These are phyloP conservation scores for Agriopis leucophaearia DNA, from an alignment of 2,888 invertebrate genomes.

Conservation along the genomic window DNA sequence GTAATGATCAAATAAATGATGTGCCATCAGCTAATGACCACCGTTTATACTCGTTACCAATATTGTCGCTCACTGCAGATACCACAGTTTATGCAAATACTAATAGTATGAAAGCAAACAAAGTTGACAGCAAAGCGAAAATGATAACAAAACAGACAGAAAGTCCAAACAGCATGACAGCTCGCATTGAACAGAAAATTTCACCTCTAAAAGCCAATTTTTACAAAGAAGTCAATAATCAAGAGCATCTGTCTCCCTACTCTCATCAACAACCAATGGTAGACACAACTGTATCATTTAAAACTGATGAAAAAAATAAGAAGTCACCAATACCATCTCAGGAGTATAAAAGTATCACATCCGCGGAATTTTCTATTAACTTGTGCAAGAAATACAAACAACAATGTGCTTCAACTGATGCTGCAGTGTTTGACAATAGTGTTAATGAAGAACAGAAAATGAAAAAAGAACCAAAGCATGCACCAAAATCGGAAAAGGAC, in stretches of 20 bases:
- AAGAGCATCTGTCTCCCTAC: slow-evolving; percentile 16
- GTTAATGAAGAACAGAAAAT: neutral
- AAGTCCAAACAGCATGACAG: slow-evolving; percentile 9
- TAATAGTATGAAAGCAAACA: slow-evolving; percentile 2
- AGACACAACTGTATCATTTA: neutral
- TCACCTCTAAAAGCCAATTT: slow-evolving; percentile 15
- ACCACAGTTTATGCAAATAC: slow-evolving; percentile 26
- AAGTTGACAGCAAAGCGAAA: neutral
- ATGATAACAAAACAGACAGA: slow-evolving; percentile 11
- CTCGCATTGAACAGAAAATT: neutral
- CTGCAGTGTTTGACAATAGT: neutral
- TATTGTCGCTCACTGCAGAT: slow-evolving; percentile 35
- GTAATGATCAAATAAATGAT: slow-evolving; percentile 60
- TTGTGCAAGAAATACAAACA: slow-evolving; percentile 32
- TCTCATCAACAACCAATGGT: slow-evolving; percentile 5
- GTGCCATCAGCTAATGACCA: slow-evolving; percentile 57
- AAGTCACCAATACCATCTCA: slow-evolving; percentile 3
- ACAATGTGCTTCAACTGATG: neutral
- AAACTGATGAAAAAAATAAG: slow-evolving; percentile 2
- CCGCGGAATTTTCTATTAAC: slow-evolving; percentile 28
- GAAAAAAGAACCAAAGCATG: slow-evolving; percentile 12
- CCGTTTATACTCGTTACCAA: slow-evolving; percentile 51
- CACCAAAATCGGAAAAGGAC: slow-evolving; percentile 1
- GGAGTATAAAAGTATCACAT: slow-evolving; percentile 14
- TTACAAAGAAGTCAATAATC: slow-evolving; percentile 22